A percentile compares a stretch with the other conserved stretches of the same genome.
These are phyloP conservation scores for Macrotis lagotis DNA, from an alignment of 2,113 vertebrate species.

Conservation along the genomic window DNA sequence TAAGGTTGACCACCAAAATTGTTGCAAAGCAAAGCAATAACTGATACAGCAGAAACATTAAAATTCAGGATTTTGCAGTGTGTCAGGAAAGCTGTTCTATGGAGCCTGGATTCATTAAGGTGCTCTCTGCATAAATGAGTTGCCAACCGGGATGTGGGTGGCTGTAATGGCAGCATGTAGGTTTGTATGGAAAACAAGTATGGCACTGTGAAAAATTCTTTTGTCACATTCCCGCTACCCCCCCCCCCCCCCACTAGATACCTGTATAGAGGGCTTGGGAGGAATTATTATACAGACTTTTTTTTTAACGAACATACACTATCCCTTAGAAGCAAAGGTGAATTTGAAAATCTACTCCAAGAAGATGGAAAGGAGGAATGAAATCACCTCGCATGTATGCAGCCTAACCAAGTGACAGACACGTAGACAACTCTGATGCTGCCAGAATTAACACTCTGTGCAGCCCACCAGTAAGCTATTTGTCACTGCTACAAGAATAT, in stretches of 20 bases:
- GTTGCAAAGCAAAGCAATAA: conserved; percentile 62
- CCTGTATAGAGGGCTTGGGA: conserved; percentile 77
- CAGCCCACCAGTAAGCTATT: conserved; percentile 84
- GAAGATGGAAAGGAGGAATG: conserved; percentile 66
- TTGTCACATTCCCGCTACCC: conserved; percentile 73
- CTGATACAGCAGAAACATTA: conserved; percentile 75
- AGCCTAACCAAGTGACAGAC: conserved; percentile 86
- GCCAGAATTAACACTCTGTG: conserved; percentile 84
- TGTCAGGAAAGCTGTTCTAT: conserved; percentile 72
- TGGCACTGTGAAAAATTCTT: conserved; percentile 86
- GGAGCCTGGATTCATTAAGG: conserved; percentile 85
- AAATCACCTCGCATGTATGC: conserved; percentile 82
- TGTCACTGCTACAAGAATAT: conserved; percentile 87
- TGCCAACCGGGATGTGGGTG: conserved; percentile 87
- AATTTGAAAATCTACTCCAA: conserved; percentile 79
- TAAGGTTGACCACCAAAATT: conserved; percentile 64
- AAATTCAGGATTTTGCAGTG: conserved; percentile 77
- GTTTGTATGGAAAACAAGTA: conserved; percentile 90
- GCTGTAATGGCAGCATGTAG: conserved; percentile 87
- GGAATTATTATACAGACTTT: conserved; percentile 75
- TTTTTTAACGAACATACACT: conserved; percentile 62
- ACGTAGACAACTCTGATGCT: conserved; percentile 84
- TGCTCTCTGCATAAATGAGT: conserved; percentile 78
- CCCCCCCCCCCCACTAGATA: conserved; percentile 68
- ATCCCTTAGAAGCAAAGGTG: conserved; percentile 80